A percentile compares a stretch with the other conserved stretches of the same genome.
Conservation (phyloP, 2,797 vertebrate genomes). For the Prunella strophiata region DNA sequence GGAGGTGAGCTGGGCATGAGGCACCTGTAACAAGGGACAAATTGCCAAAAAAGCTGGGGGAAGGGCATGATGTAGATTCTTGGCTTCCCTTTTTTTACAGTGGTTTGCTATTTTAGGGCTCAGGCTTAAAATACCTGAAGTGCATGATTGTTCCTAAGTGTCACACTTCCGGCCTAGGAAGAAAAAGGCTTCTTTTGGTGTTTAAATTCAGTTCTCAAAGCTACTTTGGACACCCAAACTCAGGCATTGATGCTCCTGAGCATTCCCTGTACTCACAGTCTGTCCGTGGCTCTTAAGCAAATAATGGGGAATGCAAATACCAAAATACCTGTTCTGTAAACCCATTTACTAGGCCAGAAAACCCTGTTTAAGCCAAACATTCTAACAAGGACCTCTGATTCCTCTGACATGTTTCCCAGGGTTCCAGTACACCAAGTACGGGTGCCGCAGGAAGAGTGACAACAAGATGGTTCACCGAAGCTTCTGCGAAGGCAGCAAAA, state of each 20-base stretch:
- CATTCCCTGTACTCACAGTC: neutral
- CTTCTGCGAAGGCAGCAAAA: slow-evolving; percentile 92
- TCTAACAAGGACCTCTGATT: too few relatives aligned
- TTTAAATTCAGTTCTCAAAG: neutral
- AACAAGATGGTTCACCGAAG: slow-evolving; percentile 93
- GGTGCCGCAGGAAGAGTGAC: slow-evolving; percentile 93
- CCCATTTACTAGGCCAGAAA: neutral
- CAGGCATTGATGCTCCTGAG: neutral
- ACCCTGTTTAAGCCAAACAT: neutral
- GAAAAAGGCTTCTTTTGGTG: neutral
- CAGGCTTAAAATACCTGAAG: neutral
- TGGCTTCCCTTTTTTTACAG: neutral
- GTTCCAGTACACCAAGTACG: slow-evolving; percentile 95
- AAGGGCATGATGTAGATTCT: neutral
- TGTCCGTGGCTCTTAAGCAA: neutral
- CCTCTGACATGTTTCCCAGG: slow-evolving; percentile 74
- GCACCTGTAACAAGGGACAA: neutral
- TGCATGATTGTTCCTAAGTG: neutral
- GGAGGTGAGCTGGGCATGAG: slow-evolving; percentile 81
- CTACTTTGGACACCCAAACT: neutral
- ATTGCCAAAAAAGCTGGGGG: neutral
- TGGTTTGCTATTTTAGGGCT: neutral
- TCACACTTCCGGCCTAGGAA: neutral
- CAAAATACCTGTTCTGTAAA: neutral
- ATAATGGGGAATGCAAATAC: neutral